Base-by-base conservation (phyloP, 2,113 vertebrate species). In the Tapirus terrestris region DNA sequence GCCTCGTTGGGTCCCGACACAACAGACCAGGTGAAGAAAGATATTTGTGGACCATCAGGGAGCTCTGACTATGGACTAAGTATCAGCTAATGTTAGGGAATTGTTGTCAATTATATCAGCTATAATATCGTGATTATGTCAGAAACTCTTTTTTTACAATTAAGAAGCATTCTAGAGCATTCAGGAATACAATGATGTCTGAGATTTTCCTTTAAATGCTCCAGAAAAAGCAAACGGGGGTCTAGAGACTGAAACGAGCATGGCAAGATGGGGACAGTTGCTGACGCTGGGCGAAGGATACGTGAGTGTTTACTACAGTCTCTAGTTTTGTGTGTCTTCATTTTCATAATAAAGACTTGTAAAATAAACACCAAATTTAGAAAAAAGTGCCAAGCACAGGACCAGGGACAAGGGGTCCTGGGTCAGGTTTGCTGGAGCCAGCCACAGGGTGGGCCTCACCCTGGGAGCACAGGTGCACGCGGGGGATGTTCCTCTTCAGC, bases 401-500 rank as follows among this genome's bases (percentile, higher is more conserved):
- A 21, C 16, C 31, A 85, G 31, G 56, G 63, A 85, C 7, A n/a
- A 23, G 58, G 39, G 36, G 29, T 18, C 36, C 72, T 61, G 48
- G 27, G 45, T 61, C 36, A 43, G 43, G 58, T 27, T n/a, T 29
- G 14, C 72, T 25, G 18, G 27, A 70, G 82, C 53, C 43, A 56
- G 29, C 12, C 31, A 9, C 27, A 18, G 48, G 14, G 0, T 3
- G 67, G 31, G 5, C 75, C 93, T 98, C 97, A 98, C 98, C 98
- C 63, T 0, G 17, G 56, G 98, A 97, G n/a, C 97, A 98, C 31
- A 27, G 90, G 79, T 98, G 98, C 65, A 93, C 98, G 39, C 97
- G 98, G 87, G 97, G 92, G 75, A 98, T 98, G 79, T 90, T 90
- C 67, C 3, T 31, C 84, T 98, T 98, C 81, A 98, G 97, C 80